Evolutionary conservation across 2,113 vertebrate genomes (phyloP).

Genomic region (Xerus inauris): DNA sequence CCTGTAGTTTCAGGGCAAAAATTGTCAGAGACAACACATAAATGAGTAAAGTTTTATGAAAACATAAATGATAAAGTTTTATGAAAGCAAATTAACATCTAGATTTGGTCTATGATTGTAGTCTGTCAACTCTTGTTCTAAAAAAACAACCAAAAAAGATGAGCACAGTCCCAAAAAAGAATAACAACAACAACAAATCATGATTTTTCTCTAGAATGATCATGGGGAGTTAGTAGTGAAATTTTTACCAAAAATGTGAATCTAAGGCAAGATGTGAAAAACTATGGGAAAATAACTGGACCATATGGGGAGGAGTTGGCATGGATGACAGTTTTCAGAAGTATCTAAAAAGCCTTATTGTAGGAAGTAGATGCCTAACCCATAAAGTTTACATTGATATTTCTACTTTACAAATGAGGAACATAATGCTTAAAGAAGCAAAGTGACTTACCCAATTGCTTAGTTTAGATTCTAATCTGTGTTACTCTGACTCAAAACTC

Average conservation of each 20-base stretch:
- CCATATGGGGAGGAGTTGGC: background rate
- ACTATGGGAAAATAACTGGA: background rate
- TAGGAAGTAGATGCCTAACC: background rate
- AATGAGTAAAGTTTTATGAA: background rate
- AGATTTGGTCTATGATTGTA: background rate
- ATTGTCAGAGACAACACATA: accelerated
- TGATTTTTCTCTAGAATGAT: background rate
- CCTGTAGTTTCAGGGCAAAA: background rate
- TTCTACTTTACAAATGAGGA: background rate
- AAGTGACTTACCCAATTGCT: background rate
- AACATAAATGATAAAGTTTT: background rate
- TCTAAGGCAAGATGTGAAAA: background rate
- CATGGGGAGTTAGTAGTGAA: background rate
- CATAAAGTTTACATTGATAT: background rate
- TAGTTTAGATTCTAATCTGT: background rate
- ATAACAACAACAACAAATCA: background rate
- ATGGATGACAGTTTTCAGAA: background rate
- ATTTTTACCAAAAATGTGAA: background rate
- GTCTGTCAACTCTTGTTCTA: background rate
- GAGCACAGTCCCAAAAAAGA: background rate
- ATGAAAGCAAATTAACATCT: background rate
- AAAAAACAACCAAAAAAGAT: background rate
- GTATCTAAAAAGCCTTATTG: background rate
- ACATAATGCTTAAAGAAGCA: background rate
- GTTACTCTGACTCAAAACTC: background rate